phyloP scores from a whole-genome alignment of 2,113 vertebrate genomes.

The Xerus inauris region DNA sequence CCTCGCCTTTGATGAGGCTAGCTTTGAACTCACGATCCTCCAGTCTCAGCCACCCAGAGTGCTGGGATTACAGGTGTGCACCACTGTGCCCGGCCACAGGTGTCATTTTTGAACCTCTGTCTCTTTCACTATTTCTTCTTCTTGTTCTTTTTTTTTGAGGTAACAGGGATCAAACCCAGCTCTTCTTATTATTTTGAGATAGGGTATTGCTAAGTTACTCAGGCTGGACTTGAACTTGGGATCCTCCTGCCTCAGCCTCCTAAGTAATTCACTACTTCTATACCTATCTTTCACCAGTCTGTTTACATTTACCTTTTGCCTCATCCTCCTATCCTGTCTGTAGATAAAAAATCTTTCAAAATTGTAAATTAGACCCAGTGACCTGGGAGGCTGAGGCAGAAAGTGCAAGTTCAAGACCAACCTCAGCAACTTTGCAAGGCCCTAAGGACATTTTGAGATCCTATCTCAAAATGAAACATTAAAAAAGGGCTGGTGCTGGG shows the following conservation, averaged over 20 bases:
- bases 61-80: too few species aligned
- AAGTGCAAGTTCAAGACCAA: background rate
- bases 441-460: background rate
- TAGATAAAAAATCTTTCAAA: background rate
- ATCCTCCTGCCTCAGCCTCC: background rate
- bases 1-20: too few species aligned
- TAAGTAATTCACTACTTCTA: background rate
- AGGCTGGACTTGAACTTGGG: background rate
- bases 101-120: constrained; percentile 6
- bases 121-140: background rate
- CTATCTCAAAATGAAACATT: background rate
- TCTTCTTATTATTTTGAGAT: background rate
- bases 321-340: background rate
- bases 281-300: background rate
- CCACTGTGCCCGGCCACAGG: too few species aligned
- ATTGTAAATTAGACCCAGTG: background rate
- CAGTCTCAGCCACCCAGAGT: too few species aligned
- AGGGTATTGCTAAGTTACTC: background rate
- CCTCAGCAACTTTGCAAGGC: background rate
- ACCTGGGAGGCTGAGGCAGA: background rate
- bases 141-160: too few species aligned
- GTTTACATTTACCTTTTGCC: background rate
- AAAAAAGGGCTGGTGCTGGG: too few species aligned
- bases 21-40: too few species aligned
- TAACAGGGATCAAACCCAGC: background rate